Evolutionary conservation across 2,888 invertebrate genomes (phyloP).

Genomic region (Brenthis daphne): DNA sequence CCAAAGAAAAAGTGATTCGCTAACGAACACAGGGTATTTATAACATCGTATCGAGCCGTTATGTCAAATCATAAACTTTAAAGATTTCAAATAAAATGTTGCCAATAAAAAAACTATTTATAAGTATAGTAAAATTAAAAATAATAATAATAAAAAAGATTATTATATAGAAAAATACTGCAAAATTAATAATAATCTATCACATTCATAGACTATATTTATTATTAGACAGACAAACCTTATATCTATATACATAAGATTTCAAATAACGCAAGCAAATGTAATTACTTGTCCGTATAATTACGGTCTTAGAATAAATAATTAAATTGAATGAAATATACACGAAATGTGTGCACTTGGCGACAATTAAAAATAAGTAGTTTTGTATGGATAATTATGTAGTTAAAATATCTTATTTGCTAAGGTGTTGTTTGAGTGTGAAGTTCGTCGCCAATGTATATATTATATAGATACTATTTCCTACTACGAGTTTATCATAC

Average conservation of each 20-base stretch:
- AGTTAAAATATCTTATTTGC: neutral
- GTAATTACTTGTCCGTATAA: neutral
- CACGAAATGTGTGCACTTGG: constrained; percentile 23
- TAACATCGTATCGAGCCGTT: no score
- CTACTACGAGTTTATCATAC: neutral
- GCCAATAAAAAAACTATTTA: no score
- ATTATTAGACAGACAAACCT: neutral
- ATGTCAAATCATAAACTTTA: no score
- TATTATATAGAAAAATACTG: no score
- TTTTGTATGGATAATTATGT: neutral
- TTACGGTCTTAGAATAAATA: constrained; percentile 18
- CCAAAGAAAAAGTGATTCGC: no score
- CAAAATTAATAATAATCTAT: no score
- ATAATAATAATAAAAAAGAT: no score
- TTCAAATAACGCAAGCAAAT: no score
- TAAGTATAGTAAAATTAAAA: no score
- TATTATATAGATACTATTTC: neutral
- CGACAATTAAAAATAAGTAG: neutral
- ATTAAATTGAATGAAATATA: constrained; percentile 23
- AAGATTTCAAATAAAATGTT: no score
- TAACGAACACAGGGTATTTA: no score
- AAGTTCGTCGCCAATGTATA: neutral
- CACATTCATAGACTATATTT: neutral
- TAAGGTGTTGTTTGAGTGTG: constrained; percentile 9
- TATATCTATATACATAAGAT: no score